These are phyloP conservation scores for Liopterus haemorrhoidalis DNA, from an alignment of 2,888 invertebrate genomes.

Conservation along the genomic window DNA sequence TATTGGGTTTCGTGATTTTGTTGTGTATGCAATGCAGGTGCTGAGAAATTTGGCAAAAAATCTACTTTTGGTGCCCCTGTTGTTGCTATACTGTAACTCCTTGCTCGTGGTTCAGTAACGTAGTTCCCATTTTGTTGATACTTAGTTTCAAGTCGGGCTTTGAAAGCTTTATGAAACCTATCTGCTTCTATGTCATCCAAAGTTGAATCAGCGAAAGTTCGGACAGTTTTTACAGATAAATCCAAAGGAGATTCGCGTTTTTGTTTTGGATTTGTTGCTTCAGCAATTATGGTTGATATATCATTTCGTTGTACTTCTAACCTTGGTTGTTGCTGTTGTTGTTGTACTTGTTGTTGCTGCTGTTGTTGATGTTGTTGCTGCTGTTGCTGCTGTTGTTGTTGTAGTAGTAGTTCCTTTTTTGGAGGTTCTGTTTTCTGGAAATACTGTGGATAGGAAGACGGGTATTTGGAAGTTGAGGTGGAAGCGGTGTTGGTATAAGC, in stretches of 20 bases:
- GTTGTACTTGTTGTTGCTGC: constrained; percentile 20
- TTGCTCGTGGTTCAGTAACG: constrained; percentile 36
- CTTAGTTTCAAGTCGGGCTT: constrained; percentile 32
- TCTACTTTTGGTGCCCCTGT: constrained; percentile 66
- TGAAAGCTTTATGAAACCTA: constrained; percentile 34
- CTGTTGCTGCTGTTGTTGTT: constrained; percentile 23
- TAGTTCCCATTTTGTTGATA: constrained; percentile 42
- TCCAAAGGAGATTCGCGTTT: constrained; percentile 78
- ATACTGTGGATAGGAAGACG: constrained; percentile 51
- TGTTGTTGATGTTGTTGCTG: constrained; percentile 11
- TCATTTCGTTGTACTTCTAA: constrained; percentile 25
- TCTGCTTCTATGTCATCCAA: constrained; percentile 57
- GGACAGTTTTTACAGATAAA: constrained; percentile 81
- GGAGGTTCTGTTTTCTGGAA: constrained; percentile 32
- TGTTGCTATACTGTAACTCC: constrained; percentile 38
- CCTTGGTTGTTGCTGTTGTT: constrained; percentile 27
- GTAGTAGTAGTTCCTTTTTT: constrained; percentile 15
- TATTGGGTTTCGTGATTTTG: constrained; percentile 23
- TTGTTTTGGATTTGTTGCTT: constrained; percentile 43
- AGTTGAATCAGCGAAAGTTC: constrained; percentile 83
- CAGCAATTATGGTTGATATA: constrained; percentile 8
- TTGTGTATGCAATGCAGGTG: constrained; percentile 38
- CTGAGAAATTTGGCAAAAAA: constrained; percentile 68
- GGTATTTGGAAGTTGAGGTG: constrained; percentile 7
- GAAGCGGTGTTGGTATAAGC: too few species aligned